Conservation (phyloP, 1,140 invertebrate genomes). For the Drosophila neocordata region DNA sequence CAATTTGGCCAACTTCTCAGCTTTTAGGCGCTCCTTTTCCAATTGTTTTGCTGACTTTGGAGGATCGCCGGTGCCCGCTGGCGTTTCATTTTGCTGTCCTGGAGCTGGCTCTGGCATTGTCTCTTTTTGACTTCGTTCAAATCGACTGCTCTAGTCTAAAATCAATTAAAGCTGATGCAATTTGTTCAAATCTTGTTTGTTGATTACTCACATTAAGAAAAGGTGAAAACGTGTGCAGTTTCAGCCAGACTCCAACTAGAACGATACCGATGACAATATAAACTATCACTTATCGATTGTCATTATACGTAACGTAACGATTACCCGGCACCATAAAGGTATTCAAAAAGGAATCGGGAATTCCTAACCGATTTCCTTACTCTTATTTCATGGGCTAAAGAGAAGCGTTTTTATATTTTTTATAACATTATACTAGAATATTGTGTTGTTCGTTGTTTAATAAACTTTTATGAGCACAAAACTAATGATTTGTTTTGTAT, state of each 20-base stretch:
- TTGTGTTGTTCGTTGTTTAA: too few species aligned
- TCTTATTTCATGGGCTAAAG: too few species aligned
- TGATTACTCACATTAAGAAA: conserved; percentile 52
- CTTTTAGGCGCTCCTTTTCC: conserved; percentile 94
- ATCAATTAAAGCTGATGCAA: conserved; percentile 40
- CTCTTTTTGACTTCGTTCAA: neutral
- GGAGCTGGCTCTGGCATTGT: conserved; percentile 44
- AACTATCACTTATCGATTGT: neutral
- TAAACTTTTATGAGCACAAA: too few species aligned
- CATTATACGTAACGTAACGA: neutral
- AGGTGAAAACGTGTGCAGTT: conserved; percentile 74
- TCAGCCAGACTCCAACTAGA: neutral
- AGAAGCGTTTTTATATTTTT: too few species aligned
- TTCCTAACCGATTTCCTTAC: too few species aligned
- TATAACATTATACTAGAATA: too few species aligned
- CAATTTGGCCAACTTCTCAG: conserved; percentile 95
- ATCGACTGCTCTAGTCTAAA: neutral
- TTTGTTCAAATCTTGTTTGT: conserved; percentile 11
- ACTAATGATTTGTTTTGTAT: too few species aligned
- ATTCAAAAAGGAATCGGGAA: neutral
- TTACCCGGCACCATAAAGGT: neutral
- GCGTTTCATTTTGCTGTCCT: conserved; percentile 28
- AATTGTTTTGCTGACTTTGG: conserved; percentile 93
- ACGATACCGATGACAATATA: neutral
- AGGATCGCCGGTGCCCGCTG: conserved; percentile 70